Evolutionary conservation across 1,140 invertebrate species (phyloP).

Genomic region (Cherax quadricarinatus): DNA sequence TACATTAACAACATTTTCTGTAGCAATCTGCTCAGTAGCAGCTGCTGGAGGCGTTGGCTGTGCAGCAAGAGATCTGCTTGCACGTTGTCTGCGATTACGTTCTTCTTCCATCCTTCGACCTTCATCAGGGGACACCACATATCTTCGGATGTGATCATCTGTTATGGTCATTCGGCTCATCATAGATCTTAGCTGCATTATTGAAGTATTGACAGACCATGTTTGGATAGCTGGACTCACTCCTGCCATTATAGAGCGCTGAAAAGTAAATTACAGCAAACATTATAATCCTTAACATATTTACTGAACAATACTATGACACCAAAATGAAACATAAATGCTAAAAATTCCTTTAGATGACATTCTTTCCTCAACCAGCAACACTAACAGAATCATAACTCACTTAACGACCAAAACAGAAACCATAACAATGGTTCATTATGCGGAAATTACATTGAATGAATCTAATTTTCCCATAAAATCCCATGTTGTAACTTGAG

Average conservation of each 20-base stretch:
- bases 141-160: conserved; percentile 71
- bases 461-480: too few relatives aligned
- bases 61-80: background rate
- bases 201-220: conserved; percentile 75
- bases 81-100: conserved; percentile 34
- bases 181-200: conserved; percentile 75
- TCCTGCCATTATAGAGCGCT: conserved; percentile 74
- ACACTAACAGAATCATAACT: too few relatives aligned
- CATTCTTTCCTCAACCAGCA: too few relatives aligned
- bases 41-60: conserved; percentile 16
- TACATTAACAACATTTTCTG: conserved; percentile 50
- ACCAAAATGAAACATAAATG: too few relatives aligned
- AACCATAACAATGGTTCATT: too few relatives aligned
- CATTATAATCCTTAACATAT: too few relatives aligned
- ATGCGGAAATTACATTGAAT: too few relatives aligned
- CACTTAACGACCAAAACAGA: too few relatives aligned
- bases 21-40: background rate
- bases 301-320: too few relatives aligned
- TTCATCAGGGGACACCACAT: conserved; percentile 58
- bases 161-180: conserved; percentile 73
- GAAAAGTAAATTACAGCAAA: background rate
- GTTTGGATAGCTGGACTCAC: conserved; percentile 75
- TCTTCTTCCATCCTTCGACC: conserved; percentile 51
- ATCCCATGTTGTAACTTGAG: too few relatives aligned
- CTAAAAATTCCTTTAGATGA: too few relatives aligned